phyloP scores from a whole-genome alignment of 2,113 vertebrate genomes.

The Oreotragus oreotragus region DNA sequence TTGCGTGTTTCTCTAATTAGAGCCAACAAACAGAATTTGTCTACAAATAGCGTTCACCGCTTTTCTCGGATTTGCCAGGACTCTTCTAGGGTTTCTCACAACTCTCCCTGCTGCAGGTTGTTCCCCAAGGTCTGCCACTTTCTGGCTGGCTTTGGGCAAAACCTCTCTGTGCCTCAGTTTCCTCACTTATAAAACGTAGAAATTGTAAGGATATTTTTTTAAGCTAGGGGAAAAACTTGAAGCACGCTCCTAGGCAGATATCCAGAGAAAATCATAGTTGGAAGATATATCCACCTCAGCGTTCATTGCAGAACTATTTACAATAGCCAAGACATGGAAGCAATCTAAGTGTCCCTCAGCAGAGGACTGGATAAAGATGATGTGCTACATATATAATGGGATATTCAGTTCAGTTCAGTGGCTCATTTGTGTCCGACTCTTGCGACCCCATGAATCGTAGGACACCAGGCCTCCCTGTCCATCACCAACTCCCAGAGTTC shows the following conservation, averaged over 20 bases:
- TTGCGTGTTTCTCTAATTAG: background rate
- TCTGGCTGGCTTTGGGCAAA: background rate
- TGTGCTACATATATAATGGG: background rate
- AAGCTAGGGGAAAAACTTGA: background rate
- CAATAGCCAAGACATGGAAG: background rate
- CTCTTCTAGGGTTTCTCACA: background rate
- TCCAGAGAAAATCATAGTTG: background rate
- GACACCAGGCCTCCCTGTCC: no score
- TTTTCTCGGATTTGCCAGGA: background rate
- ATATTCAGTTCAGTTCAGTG: background rate
- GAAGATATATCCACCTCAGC: background rate
- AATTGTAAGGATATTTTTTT: background rate
- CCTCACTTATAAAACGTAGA: background rate
- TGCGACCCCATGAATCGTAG: fast-evolving
- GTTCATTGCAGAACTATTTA: background rate
- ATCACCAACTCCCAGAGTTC: no score
- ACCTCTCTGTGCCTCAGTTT: background rate
- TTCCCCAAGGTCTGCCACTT: background rate
- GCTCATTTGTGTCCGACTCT: no score
- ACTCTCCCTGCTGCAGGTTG: background rate
- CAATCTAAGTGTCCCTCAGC: background rate
- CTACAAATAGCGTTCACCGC: background rate
- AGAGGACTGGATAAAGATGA: background rate
- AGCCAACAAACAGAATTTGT: background rate
- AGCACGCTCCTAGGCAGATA: background rate